Evolutionary conservation across 1,140 invertebrate species (phyloP).

Genomic region (Nylanderia fulva): DNA sequence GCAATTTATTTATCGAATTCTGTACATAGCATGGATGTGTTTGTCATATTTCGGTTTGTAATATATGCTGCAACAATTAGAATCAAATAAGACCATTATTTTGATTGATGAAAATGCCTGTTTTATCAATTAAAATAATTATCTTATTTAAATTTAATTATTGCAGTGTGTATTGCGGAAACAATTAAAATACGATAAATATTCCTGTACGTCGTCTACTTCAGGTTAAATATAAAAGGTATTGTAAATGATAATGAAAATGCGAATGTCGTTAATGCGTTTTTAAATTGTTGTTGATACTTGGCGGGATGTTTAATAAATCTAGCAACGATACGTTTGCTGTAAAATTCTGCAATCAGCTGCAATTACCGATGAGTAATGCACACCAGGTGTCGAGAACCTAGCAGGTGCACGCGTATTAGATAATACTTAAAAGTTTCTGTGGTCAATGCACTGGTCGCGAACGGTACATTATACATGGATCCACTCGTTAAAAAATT

Average conservation of each 20-base stretch:
- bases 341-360: conserved; percentile 33
- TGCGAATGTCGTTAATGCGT: background rate
- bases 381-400: conserved; percentile 74
- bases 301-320: conserved; percentile 43
- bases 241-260: background rate
- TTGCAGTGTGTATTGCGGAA: background rate
- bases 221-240: background rate
- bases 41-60: background rate
- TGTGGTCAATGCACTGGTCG: conserved; percentile 47
- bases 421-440: conserved; percentile 55
- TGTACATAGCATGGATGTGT: too few relatives aligned
- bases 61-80: background rate
- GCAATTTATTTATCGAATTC: background rate
- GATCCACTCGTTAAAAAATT: conserved; percentile 35
- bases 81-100: too few relatives aligned
- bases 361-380: conserved; percentile 54
- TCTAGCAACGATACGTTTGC: background rate
- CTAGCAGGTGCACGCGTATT: conserved; percentile 61
- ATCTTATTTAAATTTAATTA: background rate
- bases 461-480: conserved; percentile 29
- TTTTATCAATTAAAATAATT: background rate
- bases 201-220: background rate
- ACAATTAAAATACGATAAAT: background rate
- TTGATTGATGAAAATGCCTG: too few relatives aligned
- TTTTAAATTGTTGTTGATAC: background rate